Base-by-base conservation (phyloP, 2,113 vertebrate species). In the Bombycilla garrulus region DNA sequence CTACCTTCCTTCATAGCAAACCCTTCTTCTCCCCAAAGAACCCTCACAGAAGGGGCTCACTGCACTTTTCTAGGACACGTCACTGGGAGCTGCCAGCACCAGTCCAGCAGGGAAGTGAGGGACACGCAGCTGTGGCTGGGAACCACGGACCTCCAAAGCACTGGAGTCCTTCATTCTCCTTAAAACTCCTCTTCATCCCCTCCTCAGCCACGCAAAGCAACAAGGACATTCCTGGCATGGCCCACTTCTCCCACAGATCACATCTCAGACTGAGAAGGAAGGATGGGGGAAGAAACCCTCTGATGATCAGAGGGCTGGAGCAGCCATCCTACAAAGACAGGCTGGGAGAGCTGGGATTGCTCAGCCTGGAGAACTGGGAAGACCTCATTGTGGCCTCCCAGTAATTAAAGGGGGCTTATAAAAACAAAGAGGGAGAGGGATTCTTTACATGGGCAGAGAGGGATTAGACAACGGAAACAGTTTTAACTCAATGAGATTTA, bases 81-180 rank as follows among this genome's bases (percentile, higher is more conserved):
- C 69, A 12, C 25, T 44, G 44, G 87, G 33, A 91, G 67, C 40
- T 54, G 35, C 45, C 66, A 45, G 79, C 40, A 54, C 21, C 29
- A 70, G 2, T 21, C 28, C 33, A 15, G 11, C 33, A 79, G 12
- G 21, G 23, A 50, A 26, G 2, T 1, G 28, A 33, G 17, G 8
- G 9, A 31, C 61, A 31, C 1, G 0, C 25, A 36, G 9, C 9
- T 1, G 3, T 70, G 91, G 3, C 12, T 21, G 54, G 12, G 28
- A 60, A 47, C 4, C 22, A 50, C 0, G 1, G 58, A 36, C 2
- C 24, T 62, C 62, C 47, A 36, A 29, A 42, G 44, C 12, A 15
- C 0, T 25, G 40, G 10, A 69, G 58, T 4, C 50, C 20, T 72
- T 71, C 21, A 8, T 12, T 6, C 26, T 56, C 42, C 44, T 47